A percentile compares a stretch with the other conserved stretches of the same genome.
Evolutionary conservation across 2,888 invertebrate species (phyloP).

Genomic region (Leuctra nigra): DNA sequence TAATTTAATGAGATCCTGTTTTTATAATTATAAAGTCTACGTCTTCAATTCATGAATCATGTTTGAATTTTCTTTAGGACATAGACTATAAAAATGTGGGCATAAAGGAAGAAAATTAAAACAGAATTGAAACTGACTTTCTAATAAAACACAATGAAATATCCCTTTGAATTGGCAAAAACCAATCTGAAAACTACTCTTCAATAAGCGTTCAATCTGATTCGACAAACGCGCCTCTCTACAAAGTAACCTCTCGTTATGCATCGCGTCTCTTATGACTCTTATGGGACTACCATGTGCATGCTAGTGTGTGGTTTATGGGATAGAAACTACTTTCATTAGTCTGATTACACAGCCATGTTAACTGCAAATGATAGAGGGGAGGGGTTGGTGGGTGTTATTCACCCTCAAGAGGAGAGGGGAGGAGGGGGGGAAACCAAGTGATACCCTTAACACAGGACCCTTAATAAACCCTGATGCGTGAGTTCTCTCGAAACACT

Average conservation of each 20-base stretch:
- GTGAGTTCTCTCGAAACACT: conserved; percentile 1
- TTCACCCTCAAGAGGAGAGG: neutral
- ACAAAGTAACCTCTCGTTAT: neutral
- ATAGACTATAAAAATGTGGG: too few relatives aligned
- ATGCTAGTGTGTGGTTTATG: conserved; percentile 7
- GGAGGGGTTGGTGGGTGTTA: conserved; percentile 5
- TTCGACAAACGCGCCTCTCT: too few relatives aligned
- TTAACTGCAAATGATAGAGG: conserved; percentile 18
- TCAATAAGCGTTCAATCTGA: too few relatives aligned
- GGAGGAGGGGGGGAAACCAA: conserved; percentile 1
- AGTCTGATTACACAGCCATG: conserved; percentile 16
- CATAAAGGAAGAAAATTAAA: too few relatives aligned
- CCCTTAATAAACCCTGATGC: conserved; percentile 16
- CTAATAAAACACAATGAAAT: too few relatives aligned
- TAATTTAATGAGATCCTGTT: too few relatives aligned
- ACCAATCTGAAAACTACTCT: too few relatives aligned
- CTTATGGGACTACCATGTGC: neutral
- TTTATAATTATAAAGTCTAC: too few relatives aligned
- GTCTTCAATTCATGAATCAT: too few relatives aligned
- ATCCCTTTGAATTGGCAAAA: too few relatives aligned
- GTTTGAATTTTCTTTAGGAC: too few relatives aligned
- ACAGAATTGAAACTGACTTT: too few relatives aligned
- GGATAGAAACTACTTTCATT: conserved; percentile 15
- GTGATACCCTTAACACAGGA: neutral
- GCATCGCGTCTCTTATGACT: neutral